Evolutionary conservation across 1,140 invertebrate species (phyloP).

Genomic region (Dendroctonus ponderosae): DNA sequence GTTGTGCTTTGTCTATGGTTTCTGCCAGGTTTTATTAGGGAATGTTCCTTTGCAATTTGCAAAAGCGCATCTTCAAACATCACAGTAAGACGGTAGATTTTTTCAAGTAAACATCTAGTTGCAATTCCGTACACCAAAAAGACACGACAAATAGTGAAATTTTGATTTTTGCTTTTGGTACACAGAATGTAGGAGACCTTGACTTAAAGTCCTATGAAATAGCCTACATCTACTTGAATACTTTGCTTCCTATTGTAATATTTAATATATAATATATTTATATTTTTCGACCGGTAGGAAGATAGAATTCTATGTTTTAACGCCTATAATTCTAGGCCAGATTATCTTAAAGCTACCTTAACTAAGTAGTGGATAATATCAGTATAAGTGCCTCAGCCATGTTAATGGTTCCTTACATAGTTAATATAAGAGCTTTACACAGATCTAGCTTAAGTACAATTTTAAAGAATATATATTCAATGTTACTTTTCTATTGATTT

Average conservation of each 20-base stretch:
- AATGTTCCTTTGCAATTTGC: constrained; percentile 10
- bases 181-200: too few species aligned
- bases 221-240: too few species aligned
- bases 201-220: too few species aligned
- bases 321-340: constrained; percentile 12
- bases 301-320: background rate
- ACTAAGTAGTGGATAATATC: constrained; percentile 4
- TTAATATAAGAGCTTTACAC: constrained; percentile 16
- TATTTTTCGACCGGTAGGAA: too few species aligned
- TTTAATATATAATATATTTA: too few species aligned
- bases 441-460: constrained; percentile 2
- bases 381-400: constrained; percentile 29
- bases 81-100: constrained; percentile 28
- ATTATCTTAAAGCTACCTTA: constrained; percentile 12
- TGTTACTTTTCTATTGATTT: constrained; percentile 5
- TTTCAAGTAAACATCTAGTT: constrained; percentile 7
- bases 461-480: constrained; percentile 14
- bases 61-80: constrained; percentile 24
- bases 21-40: constrained; percentile 20
- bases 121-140: too few species aligned
- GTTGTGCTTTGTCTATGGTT: constrained; percentile 13
- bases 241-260: too few species aligned
- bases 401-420: constrained; percentile 10
- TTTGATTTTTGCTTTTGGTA: too few species aligned
- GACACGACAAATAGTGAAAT: too few species aligned